phyloP scores from a whole-genome alignment of 2,888 invertebrate species.

The Geophilus truncorum region DNA sequence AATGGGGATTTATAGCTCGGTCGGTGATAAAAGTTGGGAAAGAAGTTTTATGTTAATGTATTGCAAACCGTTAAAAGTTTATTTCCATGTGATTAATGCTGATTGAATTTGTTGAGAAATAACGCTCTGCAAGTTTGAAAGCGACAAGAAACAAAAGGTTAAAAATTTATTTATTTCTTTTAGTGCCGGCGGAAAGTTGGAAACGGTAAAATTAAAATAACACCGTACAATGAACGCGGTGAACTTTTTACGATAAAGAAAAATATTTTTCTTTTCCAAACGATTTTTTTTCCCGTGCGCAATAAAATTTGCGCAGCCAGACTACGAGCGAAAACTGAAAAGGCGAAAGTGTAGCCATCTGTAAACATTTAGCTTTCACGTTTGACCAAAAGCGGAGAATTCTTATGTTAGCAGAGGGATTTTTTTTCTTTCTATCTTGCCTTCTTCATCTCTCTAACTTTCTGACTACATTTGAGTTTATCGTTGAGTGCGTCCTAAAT shows the following conservation, averaged over 20 bases:
- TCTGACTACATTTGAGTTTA: conserved; percentile 10
- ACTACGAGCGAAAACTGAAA: background rate
- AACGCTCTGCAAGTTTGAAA: too few relatives aligned
- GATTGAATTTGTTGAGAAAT: background rate
- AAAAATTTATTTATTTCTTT: background rate
- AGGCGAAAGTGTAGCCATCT: background rate
- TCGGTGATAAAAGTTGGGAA: background rate
- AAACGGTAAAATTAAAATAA: background rate
- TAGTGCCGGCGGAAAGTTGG: too few relatives aligned
- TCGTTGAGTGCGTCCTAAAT: conserved; percentile 10
- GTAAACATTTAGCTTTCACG: conserved; percentile 10
- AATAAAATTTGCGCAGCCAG: background rate
- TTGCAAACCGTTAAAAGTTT: background rate
- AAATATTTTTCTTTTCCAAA: background rate
- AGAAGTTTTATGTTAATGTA: background rate
- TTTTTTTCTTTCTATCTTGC: background rate
- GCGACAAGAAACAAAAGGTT: background rate
- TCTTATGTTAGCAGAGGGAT: background rate
- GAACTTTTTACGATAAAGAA: background rate
- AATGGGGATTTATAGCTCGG: background rate
- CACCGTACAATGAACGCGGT: background rate
- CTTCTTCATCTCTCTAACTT: conserved; percentile 3
- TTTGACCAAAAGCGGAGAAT: background rate
- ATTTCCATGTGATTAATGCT: background rate
- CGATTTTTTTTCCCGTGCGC: background rate